Evolutionary conservation across 1,140 invertebrate species (phyloP).

Genomic region (Spodoptera litura): DNA sequence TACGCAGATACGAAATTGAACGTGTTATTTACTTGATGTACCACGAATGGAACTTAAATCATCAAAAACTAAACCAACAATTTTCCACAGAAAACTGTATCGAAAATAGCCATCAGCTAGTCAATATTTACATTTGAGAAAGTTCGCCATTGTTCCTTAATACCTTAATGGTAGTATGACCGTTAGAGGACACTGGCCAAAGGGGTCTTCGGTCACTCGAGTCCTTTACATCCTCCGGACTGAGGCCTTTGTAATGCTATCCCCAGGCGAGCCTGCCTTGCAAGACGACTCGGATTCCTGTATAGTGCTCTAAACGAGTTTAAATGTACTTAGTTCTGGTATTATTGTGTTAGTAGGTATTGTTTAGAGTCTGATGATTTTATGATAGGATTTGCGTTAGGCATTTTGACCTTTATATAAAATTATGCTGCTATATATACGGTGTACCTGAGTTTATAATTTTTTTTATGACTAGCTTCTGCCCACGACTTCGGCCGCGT

Average conservation of each 20-base stretch:
- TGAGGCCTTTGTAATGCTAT: constrained; percentile 51
- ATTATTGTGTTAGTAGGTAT: constrained; percentile 24
- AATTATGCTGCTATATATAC: no score
- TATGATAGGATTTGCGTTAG: not conserved
- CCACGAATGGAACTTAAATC: no score
- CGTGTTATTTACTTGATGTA: no score
- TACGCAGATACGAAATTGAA: no score
- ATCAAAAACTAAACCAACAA: no score
- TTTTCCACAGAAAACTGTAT: not conserved
- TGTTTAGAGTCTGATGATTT: constrained; percentile 18
- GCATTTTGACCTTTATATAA: no score
- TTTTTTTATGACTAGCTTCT: no score
- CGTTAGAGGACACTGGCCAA: constrained; percentile 16
- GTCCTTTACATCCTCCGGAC: constrained; percentile 37
- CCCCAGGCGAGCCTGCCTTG: constrained; percentile 33
- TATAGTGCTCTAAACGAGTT: constrained; percentile 38
- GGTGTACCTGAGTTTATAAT: no score
- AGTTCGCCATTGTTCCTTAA: constrained; percentile 36
- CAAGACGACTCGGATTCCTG: constrained; percentile 40
- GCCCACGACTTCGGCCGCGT: no score
- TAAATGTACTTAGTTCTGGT: constrained; percentile 19
- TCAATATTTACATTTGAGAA: constrained; percentile 14
- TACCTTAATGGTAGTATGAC: constrained; percentile 44
- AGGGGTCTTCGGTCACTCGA: constrained; percentile 34
- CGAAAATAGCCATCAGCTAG: not conserved